Base-by-base conservation (phyloP, 1,140 invertebrate genomes). In the Orussus abietinus region DNA sequence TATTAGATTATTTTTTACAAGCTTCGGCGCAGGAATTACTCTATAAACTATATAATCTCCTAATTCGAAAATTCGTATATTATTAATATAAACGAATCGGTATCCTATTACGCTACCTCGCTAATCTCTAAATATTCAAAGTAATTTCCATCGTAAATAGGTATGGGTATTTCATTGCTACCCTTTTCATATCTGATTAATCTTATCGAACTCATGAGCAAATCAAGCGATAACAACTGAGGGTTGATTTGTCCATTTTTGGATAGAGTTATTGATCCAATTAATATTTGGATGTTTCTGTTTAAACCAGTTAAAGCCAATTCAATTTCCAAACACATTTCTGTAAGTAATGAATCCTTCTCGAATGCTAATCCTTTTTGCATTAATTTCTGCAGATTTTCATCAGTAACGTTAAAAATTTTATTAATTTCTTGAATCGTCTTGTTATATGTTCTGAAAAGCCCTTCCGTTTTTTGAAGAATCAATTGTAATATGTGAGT, bases 281-380 rank as follows among this genome's bases (percentile, higher is more conserved):
- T 35, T 10, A 42, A 25, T 7, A 42, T 42, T 7, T 18, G 9
- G 10, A 42, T 17, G 30, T 35, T 35, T 12, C 14, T 34, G 7
- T 29, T 18, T 6, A 42, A 30, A 7, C 17, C 40, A 7, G 20
- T 19, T 15, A 42, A 42, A 13, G 31, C 32, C 10, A 42, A 19
- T 35, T 42, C 40, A n/a, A 42, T 13, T 35, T 42, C 40, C 18
- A 42, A 19, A 42, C 40, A 42, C 19, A 34, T 34, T 34, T 42
- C 40, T 1, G 32, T 42, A 6, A 42, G 28, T 3, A 42, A 7
- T 9, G 21, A 26, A 28, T 42, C 21, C 29, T 5, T 42, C 21
- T 18, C 4, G 2, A 42, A 15, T 6, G 14, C 1, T 10, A 28
- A 28, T 19, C 36, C 40, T 18, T n/a, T n/a, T 31, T 19, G 4